Conservation (phyloP, 2,113 vertebrate species). For the Varanus salvator region DNA sequence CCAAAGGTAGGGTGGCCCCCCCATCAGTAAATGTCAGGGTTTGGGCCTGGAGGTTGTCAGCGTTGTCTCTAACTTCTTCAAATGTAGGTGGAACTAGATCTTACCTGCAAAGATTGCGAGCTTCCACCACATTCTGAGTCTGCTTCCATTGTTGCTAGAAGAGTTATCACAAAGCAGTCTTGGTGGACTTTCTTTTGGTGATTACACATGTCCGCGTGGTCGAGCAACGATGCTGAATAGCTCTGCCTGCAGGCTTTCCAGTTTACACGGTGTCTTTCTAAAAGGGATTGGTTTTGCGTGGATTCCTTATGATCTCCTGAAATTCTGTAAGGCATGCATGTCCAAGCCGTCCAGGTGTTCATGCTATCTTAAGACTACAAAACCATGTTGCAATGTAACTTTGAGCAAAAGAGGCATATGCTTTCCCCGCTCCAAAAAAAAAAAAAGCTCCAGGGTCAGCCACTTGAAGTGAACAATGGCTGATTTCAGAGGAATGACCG, state of each 20-base stretch:
- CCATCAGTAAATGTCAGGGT: neutral
- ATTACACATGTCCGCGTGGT: neutral
- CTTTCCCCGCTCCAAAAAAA: no score
- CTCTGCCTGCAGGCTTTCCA: neutral
- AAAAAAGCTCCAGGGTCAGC: neutral
- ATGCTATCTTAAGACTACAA: no score
- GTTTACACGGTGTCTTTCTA: neutral
- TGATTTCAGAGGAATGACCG: neutral
- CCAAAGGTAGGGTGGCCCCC: neutral
- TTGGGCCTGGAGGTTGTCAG: neutral
- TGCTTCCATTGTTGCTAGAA: neutral
- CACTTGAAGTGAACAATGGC: neutral
- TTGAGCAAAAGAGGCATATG: neutral
- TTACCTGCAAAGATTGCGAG: neutral
- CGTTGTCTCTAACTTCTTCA: neutral
- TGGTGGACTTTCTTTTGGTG: neutral
- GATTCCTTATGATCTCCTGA: neutral
- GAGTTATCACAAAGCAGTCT: neutral
- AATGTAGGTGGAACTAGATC: neutral
- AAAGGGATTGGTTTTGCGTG: neutral
- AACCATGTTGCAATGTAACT: neutral
- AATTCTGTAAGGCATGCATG: neutral
- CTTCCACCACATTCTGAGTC: neutral
- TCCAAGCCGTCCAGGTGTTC: neutral
- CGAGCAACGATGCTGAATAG: neutral